Base-by-base conservation (phyloP, 2,113 vertebrate species). In the Oryzias javanicus region DNA sequence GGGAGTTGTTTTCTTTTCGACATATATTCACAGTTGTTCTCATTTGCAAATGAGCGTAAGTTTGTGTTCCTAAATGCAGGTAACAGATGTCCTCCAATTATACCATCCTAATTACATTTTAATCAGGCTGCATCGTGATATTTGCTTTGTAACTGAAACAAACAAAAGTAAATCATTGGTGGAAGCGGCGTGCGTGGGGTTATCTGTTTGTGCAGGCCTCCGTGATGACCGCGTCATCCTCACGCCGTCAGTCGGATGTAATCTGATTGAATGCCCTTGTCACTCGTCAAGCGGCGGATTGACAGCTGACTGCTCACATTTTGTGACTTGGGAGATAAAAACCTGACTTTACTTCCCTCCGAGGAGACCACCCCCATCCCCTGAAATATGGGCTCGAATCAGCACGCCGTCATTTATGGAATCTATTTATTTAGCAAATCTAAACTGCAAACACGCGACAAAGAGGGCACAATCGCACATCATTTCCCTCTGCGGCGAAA, bases 81-180 rank as follows among this genome's bases (percentile, higher is more conserved):
- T 82, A 84, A 75, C 76, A 89, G 78, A 90, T 87, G 84, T 79
- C 79, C 80, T 79, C 70, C 76, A 80, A 86, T 89, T 87, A 83
- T 53, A 65, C 45, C 55, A 64, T 70, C 53, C 49, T 81, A 82
- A 88, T 86, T 87, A 74, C 53, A 61, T 81, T 82, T 75, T 78
- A 89, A 87, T 85, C 73, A 85, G 54, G 59, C 60, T 54, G 25
- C 67, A 86, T 88, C 46, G 3, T 49, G 81, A 60, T 86, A n/a
- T 89, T 85, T 79, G 50, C 27, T 72, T 65, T 64, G 55, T 65
- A 59, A 53, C 72, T 72, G 45, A 41, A 55, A 51, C 16, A 65
- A 81, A 80, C 63, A 78, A 85, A 83, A 29, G 47, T 49, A 62
- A 65, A 66, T 58, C 1, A 57, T 68, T 66, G 67, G 41, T 74